A percentile compares a stretch with the other conserved stretches of the same genome.
These are phyloP conservation scores for Sebastes elongatus DNA, from an alignment of 2,797 vertebrate species.

Conservation along the genomic window DNA sequence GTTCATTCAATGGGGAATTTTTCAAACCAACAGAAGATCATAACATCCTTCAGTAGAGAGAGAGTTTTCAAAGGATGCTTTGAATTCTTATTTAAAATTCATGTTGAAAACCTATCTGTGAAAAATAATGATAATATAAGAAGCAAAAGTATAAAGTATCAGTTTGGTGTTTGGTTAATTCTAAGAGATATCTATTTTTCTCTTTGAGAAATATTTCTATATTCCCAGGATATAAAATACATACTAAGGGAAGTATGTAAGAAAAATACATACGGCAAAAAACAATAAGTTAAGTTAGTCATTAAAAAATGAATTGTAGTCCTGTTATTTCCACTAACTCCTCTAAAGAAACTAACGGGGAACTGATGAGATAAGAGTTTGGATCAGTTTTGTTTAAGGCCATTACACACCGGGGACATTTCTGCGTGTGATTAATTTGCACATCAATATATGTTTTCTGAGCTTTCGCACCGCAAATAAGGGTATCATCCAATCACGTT, in stretches of 20 bases:
- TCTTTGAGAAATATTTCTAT: background rate
- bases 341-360: no score
- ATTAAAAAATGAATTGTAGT: background rate
- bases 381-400: no score
- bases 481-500: no score
- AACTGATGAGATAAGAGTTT: background rate
- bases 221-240: background rate
- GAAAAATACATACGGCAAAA: background rate
- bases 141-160: background rate
- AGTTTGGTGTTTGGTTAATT: background rate
- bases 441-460: no score
- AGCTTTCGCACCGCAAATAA: no score
- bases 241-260: background rate
- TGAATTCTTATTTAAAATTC: no score
- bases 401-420: no score
- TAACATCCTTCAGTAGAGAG: background rate
- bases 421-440: no score
- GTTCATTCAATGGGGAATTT: background rate
- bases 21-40: background rate
- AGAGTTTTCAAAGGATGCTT: background rate
- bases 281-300: background rate
- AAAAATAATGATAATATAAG: background rate
- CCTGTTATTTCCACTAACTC: background rate
- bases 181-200: background rate
- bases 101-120: no score